Base-by-base conservation (phyloP, 2,888 invertebrate genomes). In the Volucella inflata region DNA sequence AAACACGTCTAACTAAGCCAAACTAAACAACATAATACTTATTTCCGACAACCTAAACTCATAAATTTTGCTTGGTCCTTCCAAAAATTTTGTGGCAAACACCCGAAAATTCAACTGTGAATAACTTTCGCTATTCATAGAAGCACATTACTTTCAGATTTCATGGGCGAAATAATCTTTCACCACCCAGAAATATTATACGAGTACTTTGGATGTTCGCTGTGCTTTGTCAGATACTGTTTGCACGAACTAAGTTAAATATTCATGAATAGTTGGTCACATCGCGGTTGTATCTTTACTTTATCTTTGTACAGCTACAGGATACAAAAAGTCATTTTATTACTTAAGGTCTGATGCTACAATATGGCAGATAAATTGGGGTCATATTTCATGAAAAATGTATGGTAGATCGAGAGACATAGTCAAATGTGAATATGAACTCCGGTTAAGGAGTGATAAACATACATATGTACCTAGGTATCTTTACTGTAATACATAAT, bases 231-330 rank as follows among this genome's bases (percentile, higher is more conserved):
- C 38, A 14, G 44, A 48, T n/a, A 21, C 51, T 68, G 60, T 46
- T 77, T 60, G 51, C 65, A 74, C 46, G 59, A 71, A 82, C 72
- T 50, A 46, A 78, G 42, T 79, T 79, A 79, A 79, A 64, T 79
- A 83, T 83, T 83, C 83, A 83, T 83, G 83, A 79, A 83, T 70
- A 79, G 72, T 83, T 68, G 74, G 78, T 83, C 68, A 74, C 79
- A 75, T 74, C 64, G 83, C 51, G 67, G 64, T 50, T 40, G 62
- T 78, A 68, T 51, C 68, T 76, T 50, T 36, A 50, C 59, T 59
- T 70, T 81, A 53, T 71, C 59, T 77, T 44, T 59, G 70, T 48
- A 57, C 42, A 55, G 12, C 67, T 50, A 51, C 42, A 59, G 4
- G 9, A 70, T 17, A 16, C 12, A 30, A 10, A 30, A n/a, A 10